Conservation (phyloP, 2,797 vertebrate genomes). For the Nannoperca australis region DNA sequence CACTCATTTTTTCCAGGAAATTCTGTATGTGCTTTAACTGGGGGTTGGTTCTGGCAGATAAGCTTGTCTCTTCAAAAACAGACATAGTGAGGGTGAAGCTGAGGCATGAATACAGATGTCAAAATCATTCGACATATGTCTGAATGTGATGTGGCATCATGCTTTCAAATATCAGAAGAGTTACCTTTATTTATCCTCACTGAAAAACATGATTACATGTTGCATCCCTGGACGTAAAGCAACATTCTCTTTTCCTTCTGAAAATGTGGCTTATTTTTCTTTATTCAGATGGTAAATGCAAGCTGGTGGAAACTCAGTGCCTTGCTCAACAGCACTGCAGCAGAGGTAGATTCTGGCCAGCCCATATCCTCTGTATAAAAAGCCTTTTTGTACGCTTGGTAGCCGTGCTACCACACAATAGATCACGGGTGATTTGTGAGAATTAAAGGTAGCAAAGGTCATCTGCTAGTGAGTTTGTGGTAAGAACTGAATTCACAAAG, state of each 20-base stretch:
- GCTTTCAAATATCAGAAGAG: background rate
- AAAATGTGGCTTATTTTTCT: background rate
- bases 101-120: slow-evolving; percentile 1
- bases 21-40: background rate
- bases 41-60: slow-evolving; percentile 29
- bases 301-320: background rate
- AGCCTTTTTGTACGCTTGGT: background rate
- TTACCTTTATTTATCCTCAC: background rate
- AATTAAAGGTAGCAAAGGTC: slow-evolving; percentile 59
- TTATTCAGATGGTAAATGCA: background rate
- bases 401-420: slow-evolving; percentile 22
- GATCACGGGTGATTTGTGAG: slow-evolving; percentile 37
- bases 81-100: background rate
- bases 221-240: background rate
- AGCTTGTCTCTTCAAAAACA: slow-evolving; percentile 16
- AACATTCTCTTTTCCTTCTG: background rate
- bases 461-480: slow-evolving; percentile 14
- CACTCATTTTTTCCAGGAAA: slow-evolving; percentile 5
- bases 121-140: background rate
- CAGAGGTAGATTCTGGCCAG: background rate
- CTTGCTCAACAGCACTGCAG: background rate
- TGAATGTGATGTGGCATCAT: background rate
- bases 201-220: background rate
- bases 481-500: slow-evolving; percentile 49
- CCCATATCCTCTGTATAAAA: background rate